Conservation (phyloP, 2,888 invertebrate species). For the Myopa testacea region DNA sequence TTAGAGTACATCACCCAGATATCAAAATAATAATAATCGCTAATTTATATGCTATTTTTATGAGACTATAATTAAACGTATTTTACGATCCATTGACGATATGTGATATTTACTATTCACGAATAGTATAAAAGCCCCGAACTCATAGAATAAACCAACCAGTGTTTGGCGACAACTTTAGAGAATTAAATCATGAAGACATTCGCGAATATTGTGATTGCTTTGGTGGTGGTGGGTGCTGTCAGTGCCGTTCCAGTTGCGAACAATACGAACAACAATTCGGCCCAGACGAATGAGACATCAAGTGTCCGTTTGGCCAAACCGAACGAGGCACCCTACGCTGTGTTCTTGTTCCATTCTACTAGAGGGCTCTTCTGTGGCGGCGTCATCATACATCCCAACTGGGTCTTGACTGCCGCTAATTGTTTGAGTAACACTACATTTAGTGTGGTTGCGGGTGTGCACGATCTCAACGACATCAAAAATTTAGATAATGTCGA, state of each 20-base stretch:
- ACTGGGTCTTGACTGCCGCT: conserved; percentile 66
- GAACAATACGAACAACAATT: background rate
- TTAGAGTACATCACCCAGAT: too few relatives aligned
- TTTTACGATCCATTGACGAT: too few relatives aligned
- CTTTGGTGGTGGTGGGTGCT: background rate
- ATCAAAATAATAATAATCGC: too few relatives aligned
- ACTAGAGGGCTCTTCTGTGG: conserved; percentile 62
- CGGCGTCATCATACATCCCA: conserved; percentile 62
- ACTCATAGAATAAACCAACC: too few relatives aligned
- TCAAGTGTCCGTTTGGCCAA: background rate
- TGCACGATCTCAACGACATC: conserved; percentile 55
- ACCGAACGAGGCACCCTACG: background rate
- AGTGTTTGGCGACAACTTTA: background rate
- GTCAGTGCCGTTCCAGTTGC: background rate
- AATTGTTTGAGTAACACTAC: conserved; percentile 56
- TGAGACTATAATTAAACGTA: too few relatives aligned
- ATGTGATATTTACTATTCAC: too few relatives aligned
- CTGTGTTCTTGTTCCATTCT: conserved; percentile 42
- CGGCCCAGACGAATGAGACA: background rate
- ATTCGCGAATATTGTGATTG: background rate
- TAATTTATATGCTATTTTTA: too few relatives aligned
- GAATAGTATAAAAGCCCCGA: too few relatives aligned
- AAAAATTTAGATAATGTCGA: background rate
- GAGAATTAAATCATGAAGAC: background rate
- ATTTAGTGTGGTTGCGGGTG: conserved; percentile 64